Base-by-base conservation (phyloP, 2,888 invertebrate genomes). In the Anthophora plumipes region DNA sequence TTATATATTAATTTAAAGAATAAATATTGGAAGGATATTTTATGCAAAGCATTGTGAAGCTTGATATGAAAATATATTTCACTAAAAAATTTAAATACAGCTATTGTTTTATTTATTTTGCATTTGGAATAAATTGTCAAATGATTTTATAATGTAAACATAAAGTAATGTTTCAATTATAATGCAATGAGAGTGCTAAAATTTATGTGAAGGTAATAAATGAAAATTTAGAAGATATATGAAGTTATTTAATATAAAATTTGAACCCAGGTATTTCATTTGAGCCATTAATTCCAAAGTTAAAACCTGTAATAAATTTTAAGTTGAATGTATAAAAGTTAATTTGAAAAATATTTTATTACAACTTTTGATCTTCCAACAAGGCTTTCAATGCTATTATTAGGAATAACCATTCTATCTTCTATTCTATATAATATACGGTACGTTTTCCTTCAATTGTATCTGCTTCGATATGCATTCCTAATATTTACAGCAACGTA, bases 401-500 rank as follows among this genome's bases (percentile, higher is more conserved):
- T 31, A 31, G 64, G 48, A 59, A 50, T 50, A 72, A 66, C 25
- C 71, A 76, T 67, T 80, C 68, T 72, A 64, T 82, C 46, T 25
- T 82, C 76, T 76, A 81, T 55, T 57, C 68, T 77, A 76, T 50
- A 41, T 66, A 69, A 80, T 54, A 54, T 73, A 80, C 55, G 39
- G 74, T 73, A 69, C 71, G 64, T 57, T 70, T 52, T 66, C 66
- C 55, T 69, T 68, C 50, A 48, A 64, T 64, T 54, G 68, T 55
- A 60, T 64, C 64, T 52, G 67, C 57, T 70, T 66, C 60, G 73
- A 77, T 57, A 73, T 60, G 46, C 68, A 77, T 82, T 76, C 76
- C 54, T 76, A 82, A 77, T 82, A 81, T 76, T 81, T 82, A 75
- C 73, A 78, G 71, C 79, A 81, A 81, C 80, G 72, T 68, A 75